Base-by-base conservation (phyloP, 2,888 invertebrate species). In the Agrotis clavis region DNA sequence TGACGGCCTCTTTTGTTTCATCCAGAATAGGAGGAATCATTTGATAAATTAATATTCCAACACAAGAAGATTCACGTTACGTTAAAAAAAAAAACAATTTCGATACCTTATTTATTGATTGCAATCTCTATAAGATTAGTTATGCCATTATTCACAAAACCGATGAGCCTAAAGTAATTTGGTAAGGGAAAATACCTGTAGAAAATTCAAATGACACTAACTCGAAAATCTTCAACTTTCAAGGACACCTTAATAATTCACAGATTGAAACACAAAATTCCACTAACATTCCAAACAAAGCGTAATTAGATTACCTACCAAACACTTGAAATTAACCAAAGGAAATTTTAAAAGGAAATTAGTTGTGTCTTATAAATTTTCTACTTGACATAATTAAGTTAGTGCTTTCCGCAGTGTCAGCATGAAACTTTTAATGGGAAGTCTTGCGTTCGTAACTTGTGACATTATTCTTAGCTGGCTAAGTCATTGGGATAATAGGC, bases 351-450 rank as follows among this genome's bases (percentile, higher is more conserved):
- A 74, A 85, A 81, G 77, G 80, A 83, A 83, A 83, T 86, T 78
- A 72, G 81, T 67, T 60, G 75, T 72, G 78, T 74, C 84, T 89
- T 90, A 88, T 91, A 88, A 92, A 91, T 91, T 91, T 87, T 79
- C 84, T 57, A 77, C 82, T 85, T 71, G 87, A 87, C 85, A 84
- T 90, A 91, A 92, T 92, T 92, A 92, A 91, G 90, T 92, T 90
- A 86, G 85, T 78, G 81, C 84, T 90, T 89, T 87, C 89, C 86
- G 87, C 85, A 87, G 83, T 83, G 87, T 84, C 82, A 83, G 79
- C 81, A 78, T 75, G 84, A 92, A 41, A 92, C 89, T 92, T 92
- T 92, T 92, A 92, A 92, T 92, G 89, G 90, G 88, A 84, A 87
- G 88, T 87, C 87, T 89, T 82, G 86, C 86, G 87, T 85, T 84